A percentile compares a stretch with the other conserved stretches of the same genome.
Evolutionary conservation across 2,797 vertebrate species (phyloP).

Genomic region (Sternotherus odoratus): DNA sequence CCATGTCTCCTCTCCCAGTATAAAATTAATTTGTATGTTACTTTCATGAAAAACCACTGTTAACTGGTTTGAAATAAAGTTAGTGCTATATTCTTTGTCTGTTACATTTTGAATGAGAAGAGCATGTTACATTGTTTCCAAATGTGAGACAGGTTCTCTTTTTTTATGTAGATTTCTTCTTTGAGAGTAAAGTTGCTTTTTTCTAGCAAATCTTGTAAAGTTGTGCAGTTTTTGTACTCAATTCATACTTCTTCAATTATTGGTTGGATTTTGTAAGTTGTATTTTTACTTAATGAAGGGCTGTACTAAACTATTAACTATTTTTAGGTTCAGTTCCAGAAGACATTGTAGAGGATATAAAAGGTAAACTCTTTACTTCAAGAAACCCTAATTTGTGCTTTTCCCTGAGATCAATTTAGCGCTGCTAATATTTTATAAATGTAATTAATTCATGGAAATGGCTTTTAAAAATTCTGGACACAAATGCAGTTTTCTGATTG

Average conservation of each 20-base stretch:
- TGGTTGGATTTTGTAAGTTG: background rate
- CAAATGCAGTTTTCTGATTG: background rate
- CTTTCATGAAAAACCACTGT: background rate
- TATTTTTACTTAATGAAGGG: slow-evolving; percentile 22
- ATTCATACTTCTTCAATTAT: background rate
- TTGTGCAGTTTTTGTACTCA: background rate
- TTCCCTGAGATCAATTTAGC: background rate
- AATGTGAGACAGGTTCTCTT: background rate
- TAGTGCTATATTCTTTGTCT: background rate
- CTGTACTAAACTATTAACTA: slow-evolving; percentile 13
- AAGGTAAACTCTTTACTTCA: slow-evolving; percentile 82
- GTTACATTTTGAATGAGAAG: background rate
- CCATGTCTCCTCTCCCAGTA: fast-evolving
- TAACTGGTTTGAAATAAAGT: background rate
- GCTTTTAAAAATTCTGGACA: background rate
- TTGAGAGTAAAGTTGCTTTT: background rate
- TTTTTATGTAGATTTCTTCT: background rate
- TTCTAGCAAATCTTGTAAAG: background rate
- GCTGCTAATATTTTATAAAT: background rate
- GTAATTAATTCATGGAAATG: background rate
- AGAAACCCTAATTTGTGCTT: background rate
- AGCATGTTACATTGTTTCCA: background rate
- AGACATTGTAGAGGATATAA: slow-evolving; percentile 95
- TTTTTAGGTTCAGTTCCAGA: slow-evolving; percentile 91
- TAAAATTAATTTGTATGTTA: background rate